Evolutionary conservation across 1,140 invertebrate genomes (phyloP), one percentile per base, ranked within the genome.

Genomic region (Drosophila simulans): DNA sequence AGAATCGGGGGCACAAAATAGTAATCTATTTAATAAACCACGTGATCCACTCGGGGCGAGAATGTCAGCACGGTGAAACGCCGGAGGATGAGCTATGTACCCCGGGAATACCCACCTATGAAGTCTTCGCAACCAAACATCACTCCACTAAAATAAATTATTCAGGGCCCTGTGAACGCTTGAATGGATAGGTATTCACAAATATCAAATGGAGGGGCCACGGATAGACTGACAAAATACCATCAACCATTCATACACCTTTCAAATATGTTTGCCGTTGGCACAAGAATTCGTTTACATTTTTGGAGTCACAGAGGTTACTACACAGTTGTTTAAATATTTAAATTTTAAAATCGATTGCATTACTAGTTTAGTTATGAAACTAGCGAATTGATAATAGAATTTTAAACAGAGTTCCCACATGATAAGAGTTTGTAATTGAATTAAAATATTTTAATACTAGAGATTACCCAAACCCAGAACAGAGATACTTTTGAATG

Each of bases 11-110:
- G 70, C 66, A 71, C 71, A 79, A 88, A 81, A 88, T 70, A 65
- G 79, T 86, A 83, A 86, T 86, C 83, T 88, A 86, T 86, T 86
- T 88, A 83, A 86, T 86, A 88, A 88, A 80, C 80, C 78, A 85
- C 83, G 56, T 71, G 78, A 64, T 55, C 53, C 49, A 65, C 68
- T 62, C 55, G 59, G 55, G 55, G 43, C 66, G 60, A 83, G 75
- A 79, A 65, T 79, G 79, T 70, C 58, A 68, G 51, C 79, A 77
- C 75, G 70, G 64, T 69, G 84, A 77, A 66, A 77, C 53, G 42
- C 40, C 35, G 4, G 22, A 35, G 56, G 31, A 17, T 42, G 22
- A 25, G 27, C 27, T 25, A 39, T 31, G 45, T 17, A 34, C 25
- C 13, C 31, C 17, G 17, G 40, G 35, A 39, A 43, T n/a, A 27